A percentile compares a stretch with the other conserved stretches of the same genome.
phyloP scores from a whole-genome alignment of 2,797 vertebrate species.

The Cyprinodon diabolis region DNA sequence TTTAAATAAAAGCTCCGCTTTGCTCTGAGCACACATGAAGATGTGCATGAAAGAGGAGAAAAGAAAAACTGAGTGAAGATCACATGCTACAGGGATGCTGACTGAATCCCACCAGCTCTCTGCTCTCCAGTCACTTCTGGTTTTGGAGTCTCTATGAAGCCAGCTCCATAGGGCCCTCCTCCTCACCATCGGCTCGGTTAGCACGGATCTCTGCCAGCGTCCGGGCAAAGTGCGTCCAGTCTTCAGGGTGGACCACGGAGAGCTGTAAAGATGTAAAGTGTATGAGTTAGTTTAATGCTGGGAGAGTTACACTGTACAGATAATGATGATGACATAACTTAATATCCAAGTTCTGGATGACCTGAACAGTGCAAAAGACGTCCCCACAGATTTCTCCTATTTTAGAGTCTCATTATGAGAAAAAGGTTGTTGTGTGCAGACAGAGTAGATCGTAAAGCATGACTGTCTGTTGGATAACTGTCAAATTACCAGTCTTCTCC shows the following conservation, averaged over 20 bases:
- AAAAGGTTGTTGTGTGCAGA: no score
- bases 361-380: no score
- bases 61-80: constrained; percentile 36
- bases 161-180: constrained; percentile 90
- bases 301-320: background rate
- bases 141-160: constrained; percentile 78
- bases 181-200: constrained; percentile 92
- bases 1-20: constrained; percentile 1
- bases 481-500: background rate
- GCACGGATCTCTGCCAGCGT: constrained; percentile 95
- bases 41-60: constrained; percentile 16
- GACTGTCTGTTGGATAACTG: background rate
- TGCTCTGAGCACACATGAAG: constrained; percentile 19
- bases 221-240: constrained; percentile 90
- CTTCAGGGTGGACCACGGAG: constrained; percentile 89
- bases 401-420: no score
- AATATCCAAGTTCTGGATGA: no score
- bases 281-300: background rate
- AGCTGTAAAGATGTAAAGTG: constrained; percentile 78
- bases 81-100: constrained; percentile 66
- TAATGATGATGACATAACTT: no score
- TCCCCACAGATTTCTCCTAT: no score
- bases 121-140: constrained; percentile 33
- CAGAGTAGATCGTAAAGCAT: no score
- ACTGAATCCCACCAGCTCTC: constrained; percentile 36